Evolutionary conservation across 1,140 invertebrate species (phyloP).

Genomic region (Delia radicum): DNA sequence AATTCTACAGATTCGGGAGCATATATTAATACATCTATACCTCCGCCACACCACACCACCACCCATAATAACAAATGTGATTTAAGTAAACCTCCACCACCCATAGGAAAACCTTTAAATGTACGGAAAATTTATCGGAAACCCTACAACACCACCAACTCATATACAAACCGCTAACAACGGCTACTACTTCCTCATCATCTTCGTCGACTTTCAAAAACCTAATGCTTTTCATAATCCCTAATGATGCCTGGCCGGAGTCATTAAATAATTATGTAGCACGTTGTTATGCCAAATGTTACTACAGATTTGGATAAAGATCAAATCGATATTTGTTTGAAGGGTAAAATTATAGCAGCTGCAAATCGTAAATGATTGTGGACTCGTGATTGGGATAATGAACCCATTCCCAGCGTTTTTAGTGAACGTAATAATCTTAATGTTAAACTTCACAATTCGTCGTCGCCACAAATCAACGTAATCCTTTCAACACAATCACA

Average conservation of each 20-base stretch:
- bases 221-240: slow-evolving; percentile 55
- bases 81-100: slow-evolving; percentile 43
- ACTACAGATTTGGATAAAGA: slow-evolving; percentile 85
- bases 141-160: slow-evolving; percentile 11
- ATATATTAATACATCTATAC: slow-evolving; percentile 32
- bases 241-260: slow-evolving; percentile 68
- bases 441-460: slow-evolving; percentile 38
- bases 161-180: neutral
- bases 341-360: slow-evolving; percentile 87
- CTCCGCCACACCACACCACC: slow-evolving; percentile 31
- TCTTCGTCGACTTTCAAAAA: slow-evolving; percentile 37
- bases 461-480: slow-evolving; percentile 26
- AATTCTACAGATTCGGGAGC: neutral
- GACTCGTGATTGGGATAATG: slow-evolving; percentile 88
- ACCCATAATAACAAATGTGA: slow-evolving; percentile 37
- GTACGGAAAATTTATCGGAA: neutral
- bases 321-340: slow-evolving; percentile 89
- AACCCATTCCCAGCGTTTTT: slow-evolving; percentile 83
- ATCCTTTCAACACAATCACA: slow-evolving; percentile 24
- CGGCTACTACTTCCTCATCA: too few species aligned
- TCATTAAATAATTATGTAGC: slow-evolving; percentile 83
- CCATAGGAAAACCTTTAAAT: slow-evolving; percentile 32
- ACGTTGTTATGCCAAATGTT: slow-evolving; percentile 87
- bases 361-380: slow-evolving; percentile 82
- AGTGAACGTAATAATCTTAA: slow-evolving; percentile 71